These are phyloP conservation scores for Zaprionus nigranus DNA, from an alignment of 1,140 invertebrate genomes.

Conservation along the genomic window DNA sequence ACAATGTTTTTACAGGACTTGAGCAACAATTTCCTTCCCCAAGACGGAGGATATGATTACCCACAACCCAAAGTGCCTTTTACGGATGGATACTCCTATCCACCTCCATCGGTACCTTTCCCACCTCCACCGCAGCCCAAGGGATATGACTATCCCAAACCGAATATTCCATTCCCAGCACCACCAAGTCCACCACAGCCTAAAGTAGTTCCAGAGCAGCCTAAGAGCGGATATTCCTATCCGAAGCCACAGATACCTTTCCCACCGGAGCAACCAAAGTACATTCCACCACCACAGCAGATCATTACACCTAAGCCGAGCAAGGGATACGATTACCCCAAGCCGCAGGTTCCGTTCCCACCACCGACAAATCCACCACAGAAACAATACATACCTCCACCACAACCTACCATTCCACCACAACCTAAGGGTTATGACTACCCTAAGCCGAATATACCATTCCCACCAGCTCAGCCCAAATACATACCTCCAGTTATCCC, in stretches of 20 bases:
- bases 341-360: conserved; percentile 61
- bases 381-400: conserved; percentile 53
- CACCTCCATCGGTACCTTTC: conserved; percentile 44
- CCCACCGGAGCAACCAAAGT: conserved; percentile 33
- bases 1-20: conserved; percentile 25
- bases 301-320: conserved; percentile 36
- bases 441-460: conserved; percentile 60
- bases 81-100: conserved; percentile 46
- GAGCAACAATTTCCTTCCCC: conserved; percentile 26
- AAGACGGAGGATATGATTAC: conserved; percentile 41
- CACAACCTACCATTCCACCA: conserved; percentile 47
- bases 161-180: conserved; percentile 27
- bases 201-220: conserved; percentile 11
- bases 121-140: conserved; percentile 34
- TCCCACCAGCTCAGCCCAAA: conserved; percentile 46
- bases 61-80: conserved; percentile 48
- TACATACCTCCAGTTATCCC: conserved; percentile 53
- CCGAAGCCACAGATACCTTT: conserved; percentile 41
- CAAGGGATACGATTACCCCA: conserved; percentile 65
- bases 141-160: conserved; percentile 55
- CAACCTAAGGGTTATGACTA: conserved; percentile 62
- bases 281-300: conserved; percentile 34
- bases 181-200: conserved; percentile 27
- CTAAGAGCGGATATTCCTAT: conserved; percentile 38
- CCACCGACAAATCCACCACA: conserved; percentile 33